phyloP scores from a whole-genome alignment of 2,797 vertebrate species.

The Arremon brunneinucha region DNA sequence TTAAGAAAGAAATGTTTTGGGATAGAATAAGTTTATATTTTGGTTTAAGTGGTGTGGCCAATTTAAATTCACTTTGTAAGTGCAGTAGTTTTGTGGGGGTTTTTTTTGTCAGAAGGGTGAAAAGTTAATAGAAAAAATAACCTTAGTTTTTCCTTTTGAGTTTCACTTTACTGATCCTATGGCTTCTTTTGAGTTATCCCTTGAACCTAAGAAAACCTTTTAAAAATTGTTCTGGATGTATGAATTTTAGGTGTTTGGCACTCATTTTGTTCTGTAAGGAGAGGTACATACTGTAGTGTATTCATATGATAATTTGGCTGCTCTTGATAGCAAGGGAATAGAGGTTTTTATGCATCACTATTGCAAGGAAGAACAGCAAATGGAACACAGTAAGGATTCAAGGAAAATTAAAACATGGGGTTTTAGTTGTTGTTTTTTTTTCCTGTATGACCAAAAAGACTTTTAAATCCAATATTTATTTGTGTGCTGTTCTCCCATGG shows the following conservation, averaged over 20 bases:
- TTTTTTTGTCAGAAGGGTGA: neutral
- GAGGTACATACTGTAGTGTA: neutral
- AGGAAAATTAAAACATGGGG: neutral
- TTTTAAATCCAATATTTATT: neutral
- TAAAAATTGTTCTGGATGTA: neutral
- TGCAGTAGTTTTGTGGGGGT: neutral
- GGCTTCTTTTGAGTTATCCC: neutral
- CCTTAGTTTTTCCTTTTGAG: neutral
- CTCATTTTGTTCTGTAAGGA: neutral
- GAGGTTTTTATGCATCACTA: neutral
- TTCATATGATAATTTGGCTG: neutral
- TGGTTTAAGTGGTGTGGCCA: neutral
- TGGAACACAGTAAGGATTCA: neutral
- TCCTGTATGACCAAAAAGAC: neutral
- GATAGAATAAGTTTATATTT: neutral
- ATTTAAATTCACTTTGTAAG: neutral
- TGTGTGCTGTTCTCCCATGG: neutral
- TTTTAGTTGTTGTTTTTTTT: too few relatives aligned
- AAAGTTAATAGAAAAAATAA: neutral
- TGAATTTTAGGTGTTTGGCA: neutral
- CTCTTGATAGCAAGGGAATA: neutral
- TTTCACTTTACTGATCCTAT: neutral
- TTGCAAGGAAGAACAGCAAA: neutral
- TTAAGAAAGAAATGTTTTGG: neutral
- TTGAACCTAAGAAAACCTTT: neutral